Evolutionary conservation across 2,113 vertebrate species (phyloP), one percentile per base, ranked within the genome.

Genomic region (Rhineura floridana): DNA sequence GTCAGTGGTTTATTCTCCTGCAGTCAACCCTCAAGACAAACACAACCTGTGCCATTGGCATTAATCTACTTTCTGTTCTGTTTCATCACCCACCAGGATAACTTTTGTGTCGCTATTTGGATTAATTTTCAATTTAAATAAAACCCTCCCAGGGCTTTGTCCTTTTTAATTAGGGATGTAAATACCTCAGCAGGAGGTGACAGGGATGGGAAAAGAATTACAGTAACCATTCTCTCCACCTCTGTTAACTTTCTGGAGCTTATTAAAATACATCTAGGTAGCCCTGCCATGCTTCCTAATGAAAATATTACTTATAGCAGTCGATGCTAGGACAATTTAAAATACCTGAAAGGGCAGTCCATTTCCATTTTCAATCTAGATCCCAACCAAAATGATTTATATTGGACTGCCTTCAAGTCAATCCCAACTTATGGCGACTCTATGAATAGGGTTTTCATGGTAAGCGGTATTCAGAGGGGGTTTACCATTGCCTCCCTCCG

Each of bases 101-200:
- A 88, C 42, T 36, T 83, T 75, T 76, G 75, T 88, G 42, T 70
- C 81, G 23, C 44, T 76, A 39, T 83, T 83, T 44, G 52, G 11
- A 86, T 90, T 90, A 87, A 87, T 70, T 28, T 70, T 89, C 63
- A 59, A 12, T 84, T 87, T 83, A 89, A 89, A 91, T 59, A 91
- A 91, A 87, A 13, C 83, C 39, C 23, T 72, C 83, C 67, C 73
- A 46, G 80, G 3, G 62, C 72, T 88, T 93, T 90, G 73, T 50
- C 87, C 55, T 36, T 87, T 79, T 88, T 77, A 72, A 88, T 81
- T 82, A 88, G 73, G 44, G 86, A 85, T 88, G 90, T 79, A 30
- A 85, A 81, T 87, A 92, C 65, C 10, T 44, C 78, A 75, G 55
- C 70, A 84, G 44, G 55, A 83, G 10, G 50, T 85, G 33, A 23